A percentile compares a stretch with the other conserved stretches of the same genome.
These are phyloP conservation scores for Chaetops frenatus DNA, from an alignment of 2,113 vertebrate genomes.

Conservation along the genomic window DNA sequence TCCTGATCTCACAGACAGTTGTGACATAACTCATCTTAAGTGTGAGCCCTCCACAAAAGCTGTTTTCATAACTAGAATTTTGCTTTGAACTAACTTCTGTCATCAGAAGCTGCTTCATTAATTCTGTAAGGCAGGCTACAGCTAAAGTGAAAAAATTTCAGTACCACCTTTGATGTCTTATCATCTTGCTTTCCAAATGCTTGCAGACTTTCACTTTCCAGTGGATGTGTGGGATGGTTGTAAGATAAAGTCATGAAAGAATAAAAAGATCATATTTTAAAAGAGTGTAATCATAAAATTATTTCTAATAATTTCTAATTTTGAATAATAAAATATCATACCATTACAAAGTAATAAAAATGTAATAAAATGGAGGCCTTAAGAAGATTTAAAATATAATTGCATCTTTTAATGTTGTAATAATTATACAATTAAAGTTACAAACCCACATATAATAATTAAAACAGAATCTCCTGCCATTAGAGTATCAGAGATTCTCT, in stretches of 20 bases:
- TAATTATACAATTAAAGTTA: conserved; percentile 64
- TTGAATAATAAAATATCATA: conserved; percentile 64
- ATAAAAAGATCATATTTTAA: conserved; percentile 50
- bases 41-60: not conserved
- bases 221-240: not conserved
- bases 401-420: conserved; percentile 49
- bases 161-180: not conserved
- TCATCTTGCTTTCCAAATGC: not conserved
- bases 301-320: conserved; percentile 45
- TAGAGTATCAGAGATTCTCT: not conserved
- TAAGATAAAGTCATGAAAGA: not conserved
- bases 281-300: conserved; percentile 43
- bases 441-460: conserved; percentile 44
- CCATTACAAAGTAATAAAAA: conserved; percentile 71
- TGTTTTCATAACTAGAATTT: conserved; percentile 1
- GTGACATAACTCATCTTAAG: conserved; percentile 21
- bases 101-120: conserved; percentile 16
- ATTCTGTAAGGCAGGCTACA: not conserved
- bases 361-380: conserved; percentile 64
- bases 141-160: not conserved
- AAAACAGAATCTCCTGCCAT: not conserved
- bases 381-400: conserved; percentile 66
- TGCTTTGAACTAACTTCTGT: conserved; percentile 46
- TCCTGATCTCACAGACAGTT: conserved; percentile 34
- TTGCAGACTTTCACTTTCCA: not conserved